phyloP scores from a whole-genome alignment of 2,797 vertebrate species.

The Spinus pinus region DNA sequence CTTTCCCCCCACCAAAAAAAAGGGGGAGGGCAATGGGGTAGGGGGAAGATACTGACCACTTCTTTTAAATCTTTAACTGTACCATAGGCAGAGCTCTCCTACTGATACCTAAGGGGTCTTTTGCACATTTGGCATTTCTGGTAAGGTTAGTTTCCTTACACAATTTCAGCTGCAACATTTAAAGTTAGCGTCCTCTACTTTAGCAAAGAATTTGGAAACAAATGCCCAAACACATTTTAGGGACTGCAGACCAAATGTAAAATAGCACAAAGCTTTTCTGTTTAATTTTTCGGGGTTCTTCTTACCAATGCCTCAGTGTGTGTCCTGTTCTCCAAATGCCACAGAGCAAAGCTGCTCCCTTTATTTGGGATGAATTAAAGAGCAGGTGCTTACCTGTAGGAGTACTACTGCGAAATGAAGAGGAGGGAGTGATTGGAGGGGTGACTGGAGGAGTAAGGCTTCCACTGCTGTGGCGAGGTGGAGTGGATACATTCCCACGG shows the following conservation, averaged over 20 bases:
- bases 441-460: slow-evolving; percentile 98
- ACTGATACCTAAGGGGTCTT: neutral
- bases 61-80: neutral
- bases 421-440: slow-evolving; percentile 96
- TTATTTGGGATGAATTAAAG: neutral
- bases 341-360: neutral
- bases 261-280: neutral
- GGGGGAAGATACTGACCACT: neutral
- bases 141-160: neutral
- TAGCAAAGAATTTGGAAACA: neutral
- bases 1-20: accelerated
- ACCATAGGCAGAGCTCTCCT: neutral
- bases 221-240: neutral
- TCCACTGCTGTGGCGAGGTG: slow-evolving; percentile 92
- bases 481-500: slow-evolving; percentile 90
- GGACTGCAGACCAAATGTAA: neutral
- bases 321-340: neutral
- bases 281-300: neutral
- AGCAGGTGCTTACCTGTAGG: slow-evolving; percentile 86
- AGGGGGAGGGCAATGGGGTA: accelerated
- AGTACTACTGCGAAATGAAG: slow-evolving; percentile 95
- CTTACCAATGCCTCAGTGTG: neutral
- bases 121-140: neutral
- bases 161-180: neutral
- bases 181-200: neutral